Conservation (phyloP, 2,797 vertebrate species). For the Phoeniculus purpureus region DNA sequence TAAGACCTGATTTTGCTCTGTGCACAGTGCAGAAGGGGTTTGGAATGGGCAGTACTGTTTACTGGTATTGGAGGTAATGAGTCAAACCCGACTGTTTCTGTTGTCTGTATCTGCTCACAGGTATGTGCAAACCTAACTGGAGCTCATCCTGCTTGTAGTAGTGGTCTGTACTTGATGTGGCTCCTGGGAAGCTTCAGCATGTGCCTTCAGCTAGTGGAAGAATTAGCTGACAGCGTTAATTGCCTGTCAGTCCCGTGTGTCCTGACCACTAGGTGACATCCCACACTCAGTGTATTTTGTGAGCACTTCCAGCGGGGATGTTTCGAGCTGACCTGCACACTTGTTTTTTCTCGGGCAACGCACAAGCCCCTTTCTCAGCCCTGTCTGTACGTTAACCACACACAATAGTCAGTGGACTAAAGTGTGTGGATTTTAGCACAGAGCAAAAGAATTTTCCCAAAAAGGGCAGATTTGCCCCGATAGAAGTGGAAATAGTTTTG, state of each 20-base stretch:
- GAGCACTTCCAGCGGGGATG: not conserved
- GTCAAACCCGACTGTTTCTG: not conserved
- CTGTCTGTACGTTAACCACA: not conserved
- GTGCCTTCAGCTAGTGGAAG: not conserved
- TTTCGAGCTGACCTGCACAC: not conserved
- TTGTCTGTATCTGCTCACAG: not conserved
- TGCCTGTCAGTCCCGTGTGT: not conserved
- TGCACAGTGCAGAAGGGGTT: not conserved
- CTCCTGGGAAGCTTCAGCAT: not conserved
- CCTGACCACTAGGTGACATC: conserved; percentile 57
- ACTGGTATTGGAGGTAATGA: not conserved
- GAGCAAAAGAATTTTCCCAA: not conserved
- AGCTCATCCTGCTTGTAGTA: not conserved
- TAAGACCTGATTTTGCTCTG: not conserved
- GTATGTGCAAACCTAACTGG: not conserved
- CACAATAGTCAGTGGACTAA: not conserved
- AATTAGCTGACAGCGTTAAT: not conserved
- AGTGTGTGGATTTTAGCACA: not conserved
- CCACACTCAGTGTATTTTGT: not conserved
- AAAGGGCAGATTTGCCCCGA: not conserved
- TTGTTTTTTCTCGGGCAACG: not conserved
- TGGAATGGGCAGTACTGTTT: not conserved
- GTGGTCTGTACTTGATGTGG: not conserved
- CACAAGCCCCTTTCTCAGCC: not conserved
- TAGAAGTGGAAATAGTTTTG: not conserved